phyloP scores from a whole-genome alignment of 1,140 invertebrate genomes.

The Diabrotica virgifera region DNA sequence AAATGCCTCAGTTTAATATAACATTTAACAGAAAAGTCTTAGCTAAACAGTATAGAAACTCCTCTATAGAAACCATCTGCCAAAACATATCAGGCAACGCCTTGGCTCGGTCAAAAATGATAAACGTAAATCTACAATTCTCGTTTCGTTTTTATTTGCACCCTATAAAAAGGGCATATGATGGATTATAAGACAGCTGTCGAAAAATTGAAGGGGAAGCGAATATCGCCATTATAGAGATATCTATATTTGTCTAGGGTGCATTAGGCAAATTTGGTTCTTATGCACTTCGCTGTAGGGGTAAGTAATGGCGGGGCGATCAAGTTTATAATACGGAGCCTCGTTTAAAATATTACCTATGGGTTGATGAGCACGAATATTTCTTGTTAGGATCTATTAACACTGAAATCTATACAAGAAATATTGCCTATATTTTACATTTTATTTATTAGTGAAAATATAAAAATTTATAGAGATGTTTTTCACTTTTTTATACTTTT shows the following conservation, averaged over 20 bases:
- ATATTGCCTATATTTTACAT: too few relatives aligned
- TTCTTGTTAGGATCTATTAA: not conserved
- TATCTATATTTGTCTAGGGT: conserved; percentile 19
- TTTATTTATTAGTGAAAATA: too few relatives aligned
- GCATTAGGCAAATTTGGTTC: conserved; percentile 1
- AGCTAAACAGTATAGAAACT: too few relatives aligned
- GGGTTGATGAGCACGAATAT: not conserved
- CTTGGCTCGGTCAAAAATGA: conserved; percentile 7
- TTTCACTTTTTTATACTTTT: too few relatives aligned
- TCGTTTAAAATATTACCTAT: not conserved
- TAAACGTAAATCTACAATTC: conserved; percentile 16
- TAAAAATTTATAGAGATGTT: too few relatives aligned
- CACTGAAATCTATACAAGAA: too few relatives aligned
- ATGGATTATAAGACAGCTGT: conserved; percentile 23
- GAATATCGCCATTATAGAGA: conserved; percentile 21
- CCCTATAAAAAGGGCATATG: conserved; percentile 21
- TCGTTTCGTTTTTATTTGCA: conserved; percentile 16
- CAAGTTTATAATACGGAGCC: not conserved
- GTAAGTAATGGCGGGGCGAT: not conserved
- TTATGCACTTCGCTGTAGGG: not conserved
- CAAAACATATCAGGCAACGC: not conserved
- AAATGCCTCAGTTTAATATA: too few relatives aligned
- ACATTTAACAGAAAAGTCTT: too few relatives aligned
- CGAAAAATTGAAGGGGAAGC: conserved; percentile 17
- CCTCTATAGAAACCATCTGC: not conserved